phyloP scores from a whole-genome alignment of 2,797 vertebrate species.

The Nannoperca australis region DNA sequence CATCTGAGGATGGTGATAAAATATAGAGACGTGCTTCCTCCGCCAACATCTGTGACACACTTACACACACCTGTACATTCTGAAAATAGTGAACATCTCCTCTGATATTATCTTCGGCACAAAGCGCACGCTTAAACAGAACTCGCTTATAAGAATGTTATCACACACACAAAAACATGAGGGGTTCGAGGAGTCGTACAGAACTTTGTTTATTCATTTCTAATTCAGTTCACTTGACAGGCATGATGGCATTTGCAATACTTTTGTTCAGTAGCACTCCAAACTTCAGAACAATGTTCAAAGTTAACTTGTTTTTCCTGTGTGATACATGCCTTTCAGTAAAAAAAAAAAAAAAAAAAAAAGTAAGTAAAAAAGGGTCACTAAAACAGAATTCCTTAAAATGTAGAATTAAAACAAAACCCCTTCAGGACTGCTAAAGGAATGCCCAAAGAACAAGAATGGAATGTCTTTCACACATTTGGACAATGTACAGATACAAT shows the following conservation, averaged over 20 bases:
- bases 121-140: not conserved
- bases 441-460: conserved; percentile 54
- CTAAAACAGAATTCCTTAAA: conserved; percentile 16
- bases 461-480: conserved; percentile 66
- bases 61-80: conserved; percentile 67
- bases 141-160: not conserved
- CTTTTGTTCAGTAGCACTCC: not conserved
- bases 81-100: conserved; percentile 40
- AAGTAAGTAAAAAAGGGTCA: not conserved
- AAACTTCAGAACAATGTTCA: conserved; percentile 1
- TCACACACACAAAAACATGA: not conserved
- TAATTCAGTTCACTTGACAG: conserved; percentile 39
- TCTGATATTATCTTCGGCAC: conserved; percentile 52
- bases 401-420: not conserved
- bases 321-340: not conserved
- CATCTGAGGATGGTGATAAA: conserved; percentile 40
- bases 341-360: conserved; percentile 5
- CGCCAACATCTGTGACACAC: conserved; percentile 74
- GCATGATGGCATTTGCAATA: not conserved
- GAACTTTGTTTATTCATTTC: conserved; percentile 69
- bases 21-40: conserved; percentile 58
- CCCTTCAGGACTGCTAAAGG: not conserved
- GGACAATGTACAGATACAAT: conserved; percentile 15
- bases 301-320: not conserved
- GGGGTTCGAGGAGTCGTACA: conserved; percentile 14